These are phyloP conservation scores for Propithecus coquereli DNA, from an alignment of 2,113 vertebrate species.

Conservation along the genomic window DNA sequence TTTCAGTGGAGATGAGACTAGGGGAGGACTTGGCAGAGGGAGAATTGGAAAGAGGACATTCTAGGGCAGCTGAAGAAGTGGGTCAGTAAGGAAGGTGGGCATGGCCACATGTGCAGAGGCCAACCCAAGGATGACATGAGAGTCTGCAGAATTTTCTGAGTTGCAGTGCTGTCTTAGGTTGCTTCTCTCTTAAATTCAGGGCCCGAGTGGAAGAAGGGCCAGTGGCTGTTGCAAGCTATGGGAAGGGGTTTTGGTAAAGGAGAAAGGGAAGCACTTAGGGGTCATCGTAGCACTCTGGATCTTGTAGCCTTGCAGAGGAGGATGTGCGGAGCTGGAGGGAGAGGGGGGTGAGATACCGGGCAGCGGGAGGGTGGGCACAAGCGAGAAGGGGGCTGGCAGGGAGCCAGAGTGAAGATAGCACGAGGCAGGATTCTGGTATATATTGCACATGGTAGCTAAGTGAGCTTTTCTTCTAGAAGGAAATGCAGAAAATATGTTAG, in stretches of 20 bases:
- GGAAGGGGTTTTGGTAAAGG: background rate
- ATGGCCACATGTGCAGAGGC: background rate
- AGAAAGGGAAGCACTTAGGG: background rate
- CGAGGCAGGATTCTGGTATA: background rate
- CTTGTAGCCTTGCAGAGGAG: background rate
- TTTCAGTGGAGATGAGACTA: background rate
- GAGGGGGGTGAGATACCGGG: background rate
- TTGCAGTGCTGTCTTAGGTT: background rate
- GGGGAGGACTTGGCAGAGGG: accelerated
- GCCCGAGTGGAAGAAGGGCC: background rate
- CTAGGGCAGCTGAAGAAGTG: background rate
- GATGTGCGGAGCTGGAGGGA: no score
- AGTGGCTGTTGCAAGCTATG: background rate
- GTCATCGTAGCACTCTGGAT: background rate
- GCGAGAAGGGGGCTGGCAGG: no score
- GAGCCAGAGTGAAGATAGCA: background rate
- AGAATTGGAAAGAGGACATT: background rate
- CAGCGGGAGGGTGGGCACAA: background rate
- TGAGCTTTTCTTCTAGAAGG: background rate
- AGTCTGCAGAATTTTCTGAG: background rate
- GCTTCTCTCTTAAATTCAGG: background rate
- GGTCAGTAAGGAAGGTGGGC: background rate
- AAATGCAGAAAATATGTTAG: background rate
- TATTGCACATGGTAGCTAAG: background rate
- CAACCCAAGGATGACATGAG: background rate